These are phyloP conservation scores for Caenorhabditis sp. DNA, from an alignment of 2,888 invertebrate genomes.

Conservation along the genomic window DNA sequence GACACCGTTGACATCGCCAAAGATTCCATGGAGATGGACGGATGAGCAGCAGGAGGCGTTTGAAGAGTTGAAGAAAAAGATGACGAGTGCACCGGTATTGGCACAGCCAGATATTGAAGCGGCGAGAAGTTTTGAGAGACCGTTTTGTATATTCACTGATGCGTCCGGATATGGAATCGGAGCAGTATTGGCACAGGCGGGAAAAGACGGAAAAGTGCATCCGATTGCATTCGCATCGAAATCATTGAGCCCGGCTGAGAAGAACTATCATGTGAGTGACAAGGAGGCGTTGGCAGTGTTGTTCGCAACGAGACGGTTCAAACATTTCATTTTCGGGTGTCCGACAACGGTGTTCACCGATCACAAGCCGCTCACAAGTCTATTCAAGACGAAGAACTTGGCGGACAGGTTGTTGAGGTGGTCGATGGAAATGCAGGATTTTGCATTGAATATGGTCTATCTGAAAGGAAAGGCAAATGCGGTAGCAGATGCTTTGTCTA, in stretches of 20 bases:
- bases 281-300: conserved; percentile 30
- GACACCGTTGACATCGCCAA: conserved; percentile 51
- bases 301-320: conserved; percentile 28
- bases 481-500: conserved; percentile 23
- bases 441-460: conserved; percentile 11
- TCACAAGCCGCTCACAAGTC: conserved; percentile 19
- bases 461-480: conserved; percentile 25
- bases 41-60: conserved; percentile 60
- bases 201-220: conserved; percentile 42
- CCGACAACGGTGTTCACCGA: conserved; percentile 14
- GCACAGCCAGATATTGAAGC: conserved; percentile 68
- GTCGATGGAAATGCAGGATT: conserved; percentile 37
- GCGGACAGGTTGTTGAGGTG: conserved; percentile 27
- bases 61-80: conserved; percentile 51
- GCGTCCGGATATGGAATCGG: conserved; percentile 68
- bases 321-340: conserved; percentile 18
- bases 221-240: conserved; percentile 69
- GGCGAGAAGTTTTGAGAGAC: conserved; percentile 48
- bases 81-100: conserved; percentile 61
- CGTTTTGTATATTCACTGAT: conserved; percentile 70
- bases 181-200: conserved; percentile 66
- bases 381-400: conserved; percentile 4
- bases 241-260: conserved; percentile 56
- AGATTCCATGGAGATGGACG: conserved; percentile 59
- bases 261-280: conserved; percentile 29